These are phyloP conservation scores for Microcebus tavaratra DNA, from an alignment of 2,113 vertebrate species.

Conservation along the genomic window DNA sequence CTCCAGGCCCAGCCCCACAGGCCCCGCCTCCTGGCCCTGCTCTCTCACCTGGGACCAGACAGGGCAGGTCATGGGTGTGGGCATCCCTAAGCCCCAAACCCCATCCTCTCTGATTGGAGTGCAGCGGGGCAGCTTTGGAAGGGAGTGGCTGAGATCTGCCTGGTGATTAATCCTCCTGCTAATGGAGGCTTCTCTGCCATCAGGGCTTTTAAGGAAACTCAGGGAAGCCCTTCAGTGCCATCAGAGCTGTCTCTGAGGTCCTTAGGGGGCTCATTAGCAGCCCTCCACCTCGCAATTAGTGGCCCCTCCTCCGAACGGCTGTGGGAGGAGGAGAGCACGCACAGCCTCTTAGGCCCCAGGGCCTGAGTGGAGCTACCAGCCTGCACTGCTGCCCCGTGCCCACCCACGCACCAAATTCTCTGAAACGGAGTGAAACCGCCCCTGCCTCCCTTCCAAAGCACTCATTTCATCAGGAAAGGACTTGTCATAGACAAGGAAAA, in stretches of 20 bases:
- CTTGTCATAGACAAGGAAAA: background rate
- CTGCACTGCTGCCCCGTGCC: background rate
- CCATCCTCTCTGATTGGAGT: background rate
- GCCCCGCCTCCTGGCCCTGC: background rate
- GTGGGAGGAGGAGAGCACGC: background rate
- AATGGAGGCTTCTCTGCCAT: conserved; percentile 64
- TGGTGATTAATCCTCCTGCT: conserved; percentile 58
- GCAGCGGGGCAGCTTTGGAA: background rate
- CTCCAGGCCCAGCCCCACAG: background rate
- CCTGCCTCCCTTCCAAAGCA: background rate
- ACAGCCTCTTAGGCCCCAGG: background rate
- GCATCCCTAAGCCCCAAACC: background rate
- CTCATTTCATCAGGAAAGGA: background rate
- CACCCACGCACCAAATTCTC: background rate
- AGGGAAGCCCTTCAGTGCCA: conserved; percentile 59
- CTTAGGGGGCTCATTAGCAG: conserved; percentile 52
- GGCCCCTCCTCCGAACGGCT: background rate
- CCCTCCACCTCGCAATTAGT: conserved; percentile 47
- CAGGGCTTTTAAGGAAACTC: conserved; percentile 68
- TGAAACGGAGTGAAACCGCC: no score
- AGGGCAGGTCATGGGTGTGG: background rate
- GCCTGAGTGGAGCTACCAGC: background rate
- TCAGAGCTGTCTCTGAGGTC: conserved; percentile 46
- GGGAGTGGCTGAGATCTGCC: conserved; percentile 3
- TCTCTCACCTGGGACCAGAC: background rate